phyloP scores from a whole-genome alignment of 23 tunicate species.

The Ascidia mentula region DNA sequence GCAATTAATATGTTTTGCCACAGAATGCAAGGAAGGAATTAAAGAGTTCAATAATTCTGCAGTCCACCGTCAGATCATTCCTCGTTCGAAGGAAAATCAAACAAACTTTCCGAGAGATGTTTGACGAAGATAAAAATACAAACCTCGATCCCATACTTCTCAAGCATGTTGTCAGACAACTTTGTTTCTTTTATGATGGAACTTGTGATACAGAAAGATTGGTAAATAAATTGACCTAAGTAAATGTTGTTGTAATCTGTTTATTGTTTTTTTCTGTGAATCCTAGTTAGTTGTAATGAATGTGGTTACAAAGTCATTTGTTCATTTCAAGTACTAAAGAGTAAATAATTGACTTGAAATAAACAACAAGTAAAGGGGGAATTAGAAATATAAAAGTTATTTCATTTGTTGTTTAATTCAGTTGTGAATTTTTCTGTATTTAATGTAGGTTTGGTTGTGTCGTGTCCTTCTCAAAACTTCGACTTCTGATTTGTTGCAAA shows the following conservation, averaged over 20 bases:
- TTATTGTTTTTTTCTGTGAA: not conserved
- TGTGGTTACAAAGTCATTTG: not conserved
- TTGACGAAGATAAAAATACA: slow-evolving; percentile 19
- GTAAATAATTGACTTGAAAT: too few species aligned
- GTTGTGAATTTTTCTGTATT: not conserved
- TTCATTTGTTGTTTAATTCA: too few species aligned
- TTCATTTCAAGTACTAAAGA: not conserved
- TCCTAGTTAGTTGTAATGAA: too few species aligned
- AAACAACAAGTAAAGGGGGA: too few species aligned
- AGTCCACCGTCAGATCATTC: slow-evolving; percentile 63
- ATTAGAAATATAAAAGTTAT: too few species aligned
- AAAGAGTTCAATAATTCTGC: slow-evolving; percentile 49
- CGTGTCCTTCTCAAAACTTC: slow-evolving; percentile 10
- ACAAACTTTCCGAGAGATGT: slow-evolving; percentile 24
- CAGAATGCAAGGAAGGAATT: slow-evolving; percentile 44
- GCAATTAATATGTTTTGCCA: not conserved
- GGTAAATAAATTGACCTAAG: not conserved
- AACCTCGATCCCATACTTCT: not conserved
- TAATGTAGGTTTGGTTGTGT: slow-evolving; percentile 12
- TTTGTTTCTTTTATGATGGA: slow-evolving; percentile 45
- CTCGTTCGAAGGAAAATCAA: slow-evolving; percentile 48
- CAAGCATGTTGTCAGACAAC: not conserved
- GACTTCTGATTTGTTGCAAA: slow-evolving; percentile 8
- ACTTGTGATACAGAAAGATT: slow-evolving; percentile 15
- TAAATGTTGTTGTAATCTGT: not conserved